These are phyloP conservation scores for Butorides virescens DNA, from an alignment of 2,113 vertebrate genomes.

Conservation along the genomic window DNA sequence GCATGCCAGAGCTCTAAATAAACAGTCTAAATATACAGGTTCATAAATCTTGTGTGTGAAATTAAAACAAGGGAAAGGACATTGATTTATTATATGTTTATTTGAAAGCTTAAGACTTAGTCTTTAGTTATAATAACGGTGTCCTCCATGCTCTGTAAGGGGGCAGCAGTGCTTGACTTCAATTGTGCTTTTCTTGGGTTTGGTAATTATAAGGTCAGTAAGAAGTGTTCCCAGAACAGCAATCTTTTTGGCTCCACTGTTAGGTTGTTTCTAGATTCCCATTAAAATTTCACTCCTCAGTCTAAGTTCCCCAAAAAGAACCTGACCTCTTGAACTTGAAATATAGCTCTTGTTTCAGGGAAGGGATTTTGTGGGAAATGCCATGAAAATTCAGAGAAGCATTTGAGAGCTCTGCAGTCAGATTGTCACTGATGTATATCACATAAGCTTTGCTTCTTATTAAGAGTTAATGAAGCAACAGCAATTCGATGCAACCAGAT, in stretches of 20 bases:
- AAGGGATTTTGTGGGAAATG: not conserved
- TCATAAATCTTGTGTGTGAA: conserved; percentile 60
- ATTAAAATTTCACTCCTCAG: not conserved
- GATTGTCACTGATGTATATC: not conserved
- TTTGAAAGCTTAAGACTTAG: conserved; percentile 27
- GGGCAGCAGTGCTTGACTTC: conserved; percentile 46
- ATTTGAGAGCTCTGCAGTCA: not conserved
- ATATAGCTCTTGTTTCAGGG: not conserved
- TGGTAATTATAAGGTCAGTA: not conserved
- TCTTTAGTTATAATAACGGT: conserved; percentile 21
- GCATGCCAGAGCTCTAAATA: conserved; percentile 33
- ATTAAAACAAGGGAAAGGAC: conserved; percentile 59
- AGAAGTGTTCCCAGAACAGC: not conserved
- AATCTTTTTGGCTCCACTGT: not conserved
- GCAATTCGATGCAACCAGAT: not conserved
- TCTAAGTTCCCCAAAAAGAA: not conserved
- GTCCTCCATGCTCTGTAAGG: not conserved
- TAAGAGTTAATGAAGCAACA: not conserved
- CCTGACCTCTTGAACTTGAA: not conserved
- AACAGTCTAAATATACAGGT: conserved; percentile 51
- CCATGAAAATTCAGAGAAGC: not conserved
- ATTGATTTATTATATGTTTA: conserved; percentile 56
- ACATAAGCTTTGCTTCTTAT: not conserved
- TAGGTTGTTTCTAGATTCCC: not conserved
- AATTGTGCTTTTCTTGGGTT: not conserved